phyloP scores from a whole-genome alignment of 2,797 vertebrate species.

The Gymnocypris eckloni region DNA sequence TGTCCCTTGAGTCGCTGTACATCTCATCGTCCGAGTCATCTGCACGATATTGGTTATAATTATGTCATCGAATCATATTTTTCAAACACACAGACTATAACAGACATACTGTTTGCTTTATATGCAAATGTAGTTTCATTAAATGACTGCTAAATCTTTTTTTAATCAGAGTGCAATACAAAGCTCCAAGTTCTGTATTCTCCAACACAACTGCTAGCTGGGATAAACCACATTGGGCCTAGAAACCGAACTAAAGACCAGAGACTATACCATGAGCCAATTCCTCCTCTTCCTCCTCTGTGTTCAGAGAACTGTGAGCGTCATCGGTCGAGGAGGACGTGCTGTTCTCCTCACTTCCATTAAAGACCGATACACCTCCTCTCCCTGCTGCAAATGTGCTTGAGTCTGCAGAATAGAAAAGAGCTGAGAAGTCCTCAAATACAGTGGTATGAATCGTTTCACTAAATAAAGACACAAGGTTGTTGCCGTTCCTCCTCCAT shows the following conservation, averaged over 20 bases:
- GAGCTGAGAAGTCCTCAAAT: not conserved
- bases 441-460: not conserved
- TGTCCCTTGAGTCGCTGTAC: conserved; percentile 94
- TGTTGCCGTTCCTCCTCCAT: conserved; percentile 61
- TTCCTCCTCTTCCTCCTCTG: conserved; percentile 77
- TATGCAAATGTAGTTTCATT: not conserved
- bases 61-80: conserved; percentile 9
- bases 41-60: conserved; percentile 77
- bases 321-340: conserved; percentile 75
- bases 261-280: conserved; percentile 62
- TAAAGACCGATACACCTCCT: conserved; percentile 70
- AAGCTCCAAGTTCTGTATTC: not conserved
- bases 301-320: conserved; percentile 80
- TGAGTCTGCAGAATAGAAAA: conserved; percentile 35
- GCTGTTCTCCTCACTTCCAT: conserved; percentile 76
- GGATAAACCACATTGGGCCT: not conserved
- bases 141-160: not conserved
- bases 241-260: not conserved
- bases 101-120: not conserved
- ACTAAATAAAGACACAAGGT: not conserved
- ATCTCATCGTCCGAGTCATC: conserved; percentile 89
- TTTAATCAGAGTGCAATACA: not conserved
- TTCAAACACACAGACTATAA: not conserved
- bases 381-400: conserved; percentile 65
- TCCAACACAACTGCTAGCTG: not conserved